phyloP scores from a whole-genome alignment of 53 echinoderm and acorn worm species.

The Crossaster papposus region DNA sequence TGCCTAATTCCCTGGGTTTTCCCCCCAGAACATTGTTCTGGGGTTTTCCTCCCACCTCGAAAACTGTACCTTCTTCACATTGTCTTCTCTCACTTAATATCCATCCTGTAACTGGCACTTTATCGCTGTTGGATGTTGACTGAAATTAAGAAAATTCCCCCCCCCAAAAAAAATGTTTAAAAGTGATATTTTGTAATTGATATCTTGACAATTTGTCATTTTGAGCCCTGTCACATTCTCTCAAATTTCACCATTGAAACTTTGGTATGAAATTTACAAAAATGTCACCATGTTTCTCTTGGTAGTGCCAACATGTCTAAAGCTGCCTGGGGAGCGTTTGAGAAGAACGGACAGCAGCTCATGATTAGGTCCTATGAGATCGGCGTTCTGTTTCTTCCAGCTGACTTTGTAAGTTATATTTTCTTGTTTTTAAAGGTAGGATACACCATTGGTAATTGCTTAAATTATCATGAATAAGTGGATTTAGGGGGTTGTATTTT shows the following conservation, averaged over 20 bases:
- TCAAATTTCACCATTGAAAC: background rate
- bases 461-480: no score
- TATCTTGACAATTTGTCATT: background rate
- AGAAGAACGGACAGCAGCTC: conserved; percentile 90
- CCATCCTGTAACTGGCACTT: no score
- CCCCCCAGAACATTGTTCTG: no score
- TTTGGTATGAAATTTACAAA: background rate
- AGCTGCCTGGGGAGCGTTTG: conserved; percentile 94
- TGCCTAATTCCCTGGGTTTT: no score
- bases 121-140: no score
- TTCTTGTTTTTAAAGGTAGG: background rate
- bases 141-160: no score
- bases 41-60: no score
- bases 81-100: no score
- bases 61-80: no score
- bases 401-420: conserved; percentile 75
- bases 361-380: conserved; percentile 99
- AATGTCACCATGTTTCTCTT: background rate
- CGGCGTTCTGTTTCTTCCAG: conserved; percentile 87
- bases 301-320: conserved; percentile 92
- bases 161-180: background rate
- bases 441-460: no score
- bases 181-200: background rate
- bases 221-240: background rate
- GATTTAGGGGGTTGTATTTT: no score